These are phyloP conservation scores for Phalacrocorax brasilianus DNA, from an alignment of 2,113 vertebrate genomes.

Conservation along the genomic window DNA sequence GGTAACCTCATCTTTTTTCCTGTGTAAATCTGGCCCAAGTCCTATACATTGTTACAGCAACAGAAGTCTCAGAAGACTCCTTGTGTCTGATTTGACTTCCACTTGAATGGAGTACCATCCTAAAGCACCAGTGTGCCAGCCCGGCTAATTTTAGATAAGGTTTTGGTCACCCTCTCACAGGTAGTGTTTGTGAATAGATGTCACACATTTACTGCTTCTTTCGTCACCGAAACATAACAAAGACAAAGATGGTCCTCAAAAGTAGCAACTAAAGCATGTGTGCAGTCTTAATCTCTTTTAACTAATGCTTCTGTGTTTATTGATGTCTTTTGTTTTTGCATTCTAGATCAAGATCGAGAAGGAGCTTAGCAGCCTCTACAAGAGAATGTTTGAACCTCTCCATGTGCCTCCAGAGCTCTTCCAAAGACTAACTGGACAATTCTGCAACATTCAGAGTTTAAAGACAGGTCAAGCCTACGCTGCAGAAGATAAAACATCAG, in stretches of 20 bases:
- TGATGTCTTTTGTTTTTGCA: neutral
- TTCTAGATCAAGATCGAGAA: constrained; percentile 95
- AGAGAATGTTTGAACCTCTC: constrained; percentile 93
- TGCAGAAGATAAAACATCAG: constrained; percentile 95
- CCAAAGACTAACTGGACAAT: constrained; percentile 92
- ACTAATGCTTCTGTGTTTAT: neutral
- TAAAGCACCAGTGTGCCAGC: neutral
- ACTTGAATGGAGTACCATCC: neutral
- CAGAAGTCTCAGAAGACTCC: neutral
- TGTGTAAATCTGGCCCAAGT: neutral
- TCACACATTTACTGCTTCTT: neutral
- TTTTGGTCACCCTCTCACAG: neutral
- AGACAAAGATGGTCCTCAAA: neutral
- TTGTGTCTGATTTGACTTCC: neutral
- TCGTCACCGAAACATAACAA: neutral
- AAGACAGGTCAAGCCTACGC: constrained; percentile 92
- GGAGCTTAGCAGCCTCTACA: constrained; percentile 89
- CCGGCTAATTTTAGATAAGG: neutral
- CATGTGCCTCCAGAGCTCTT: constrained; percentile 91
- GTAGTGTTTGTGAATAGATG: neutral
- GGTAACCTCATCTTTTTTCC: neutral
- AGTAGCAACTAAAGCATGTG: neutral
- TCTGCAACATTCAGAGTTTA: constrained; percentile 92
- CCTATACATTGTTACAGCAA: neutral
- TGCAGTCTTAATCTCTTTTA: neutral